Evolutionary conservation across 2,797 vertebrate genomes (phyloP).

Genomic region (Chrysocyon brachyurus): DNA sequence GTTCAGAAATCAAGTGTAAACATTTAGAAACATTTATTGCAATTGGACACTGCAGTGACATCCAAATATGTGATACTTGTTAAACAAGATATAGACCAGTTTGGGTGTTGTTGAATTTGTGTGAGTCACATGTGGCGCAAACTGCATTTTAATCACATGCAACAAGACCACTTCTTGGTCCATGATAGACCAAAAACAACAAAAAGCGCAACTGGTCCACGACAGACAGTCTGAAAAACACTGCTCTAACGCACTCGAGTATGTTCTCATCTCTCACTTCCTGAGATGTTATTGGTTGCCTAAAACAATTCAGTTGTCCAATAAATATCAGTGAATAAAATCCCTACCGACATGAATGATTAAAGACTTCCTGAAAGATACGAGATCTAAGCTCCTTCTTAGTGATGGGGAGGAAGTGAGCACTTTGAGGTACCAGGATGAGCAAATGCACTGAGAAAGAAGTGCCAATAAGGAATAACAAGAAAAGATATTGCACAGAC

Average conservation of each 20-base stretch:
- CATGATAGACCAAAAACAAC: background rate
- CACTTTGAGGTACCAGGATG: background rate
- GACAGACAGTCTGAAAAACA: background rate
- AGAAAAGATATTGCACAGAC: background rate
- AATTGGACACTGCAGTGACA: background rate
- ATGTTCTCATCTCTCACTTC: background rate
- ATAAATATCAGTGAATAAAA: background rate
- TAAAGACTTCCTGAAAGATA: background rate
- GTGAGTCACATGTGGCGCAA: conserved; percentile 55
- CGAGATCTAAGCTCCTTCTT: background rate
- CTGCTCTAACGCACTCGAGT: background rate
- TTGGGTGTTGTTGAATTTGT: conserved; percentile 44
- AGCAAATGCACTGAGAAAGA: background rate
- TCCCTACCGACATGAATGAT: background rate
- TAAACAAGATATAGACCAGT: conserved; percentile 56
- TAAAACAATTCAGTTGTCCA: background rate
- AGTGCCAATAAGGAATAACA: background rate
- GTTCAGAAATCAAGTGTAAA: background rate
- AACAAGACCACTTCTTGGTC: background rate
- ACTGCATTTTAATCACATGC: background rate
- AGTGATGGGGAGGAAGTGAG: background rate
- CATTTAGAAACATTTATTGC: background rate
- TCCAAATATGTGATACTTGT: background rate
- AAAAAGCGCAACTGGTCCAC: background rate
- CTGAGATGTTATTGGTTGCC: background rate